A percentile compares a stretch with the other conserved stretches of the same genome.
Conservation (phyloP, 2,888 invertebrate genomes). For the Pilophorus perplexus region DNA sequence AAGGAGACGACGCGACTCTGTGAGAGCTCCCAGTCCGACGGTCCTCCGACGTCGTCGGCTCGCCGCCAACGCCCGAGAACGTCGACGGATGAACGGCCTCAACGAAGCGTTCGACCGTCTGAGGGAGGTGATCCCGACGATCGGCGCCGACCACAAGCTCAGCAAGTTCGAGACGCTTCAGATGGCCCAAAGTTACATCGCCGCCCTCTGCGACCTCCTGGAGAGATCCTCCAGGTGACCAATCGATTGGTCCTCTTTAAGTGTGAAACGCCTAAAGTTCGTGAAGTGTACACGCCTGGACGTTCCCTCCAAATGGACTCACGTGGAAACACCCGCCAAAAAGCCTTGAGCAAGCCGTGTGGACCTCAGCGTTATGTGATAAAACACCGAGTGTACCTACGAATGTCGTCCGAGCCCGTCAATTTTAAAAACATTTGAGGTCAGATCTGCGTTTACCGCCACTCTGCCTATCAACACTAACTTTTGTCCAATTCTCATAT, state of each 20-base stretch:
- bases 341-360: background rate
- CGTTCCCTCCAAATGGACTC: too few species aligned
- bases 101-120: constrained; percentile 66
- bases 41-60: constrained; percentile 62
- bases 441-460: too few species aligned
- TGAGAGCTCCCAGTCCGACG: constrained; percentile 47
- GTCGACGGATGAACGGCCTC: constrained; percentile 69
- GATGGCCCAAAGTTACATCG: constrained; percentile 76
- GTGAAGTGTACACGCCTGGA: too few species aligned
- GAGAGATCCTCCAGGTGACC: constrained; percentile 50
- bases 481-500: too few species aligned
- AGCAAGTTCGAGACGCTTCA: constrained; percentile 76
- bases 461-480: too few species aligned
- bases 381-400: too few species aligned
- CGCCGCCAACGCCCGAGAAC: constrained; percentile 71
- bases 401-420: too few species aligned
- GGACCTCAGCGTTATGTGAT: too few species aligned
- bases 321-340: too few species aligned
- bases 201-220: constrained; percentile 65
- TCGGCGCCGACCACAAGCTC: constrained; percentile 68
- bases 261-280: too few species aligned
- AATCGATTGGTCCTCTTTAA: too few species aligned
- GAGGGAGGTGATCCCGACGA: constrained; percentile 63
- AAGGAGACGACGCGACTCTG: constrained; percentile 36
- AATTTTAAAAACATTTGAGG: too few species aligned